Conservation (phyloP, 2,797 vertebrate genomes). For the Lepus townsendii region DNA sequence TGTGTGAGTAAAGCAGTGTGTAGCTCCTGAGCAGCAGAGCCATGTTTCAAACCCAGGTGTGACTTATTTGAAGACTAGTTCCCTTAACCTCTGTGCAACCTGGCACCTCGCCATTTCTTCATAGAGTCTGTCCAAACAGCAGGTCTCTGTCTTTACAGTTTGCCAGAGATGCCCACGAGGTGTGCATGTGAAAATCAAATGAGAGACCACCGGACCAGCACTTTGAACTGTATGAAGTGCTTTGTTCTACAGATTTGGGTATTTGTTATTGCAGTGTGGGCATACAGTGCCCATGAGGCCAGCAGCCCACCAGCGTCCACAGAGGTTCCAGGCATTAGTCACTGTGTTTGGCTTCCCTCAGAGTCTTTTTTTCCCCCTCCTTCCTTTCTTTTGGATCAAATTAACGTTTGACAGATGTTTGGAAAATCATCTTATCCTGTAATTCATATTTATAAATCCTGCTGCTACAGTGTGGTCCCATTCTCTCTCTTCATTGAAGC, state of each 20-base stretch:
- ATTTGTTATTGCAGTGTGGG: constrained; percentile 51
- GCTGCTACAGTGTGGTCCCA: constrained; percentile 79
- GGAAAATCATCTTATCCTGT: constrained; percentile 81
- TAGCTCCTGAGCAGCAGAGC: background rate
- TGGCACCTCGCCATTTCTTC: background rate
- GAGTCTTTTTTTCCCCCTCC: background rate
- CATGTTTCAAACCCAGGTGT: background rate
- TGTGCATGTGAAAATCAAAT: background rate
- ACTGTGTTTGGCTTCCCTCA: constrained; percentile 59
- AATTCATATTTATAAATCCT: constrained; percentile 84
- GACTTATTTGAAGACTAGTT: background rate
- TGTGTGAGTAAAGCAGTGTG: background rate
- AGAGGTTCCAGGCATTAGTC: constrained; percentile 57
- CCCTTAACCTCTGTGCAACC: background rate
- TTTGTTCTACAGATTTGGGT: background rate
- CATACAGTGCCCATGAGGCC: background rate
- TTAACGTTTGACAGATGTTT: constrained; percentile 83
- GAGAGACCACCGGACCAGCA: background rate
- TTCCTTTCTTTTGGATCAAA: constrained; percentile 72
- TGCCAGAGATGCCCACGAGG: background rate
- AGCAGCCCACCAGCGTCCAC: constrained; percentile 1
- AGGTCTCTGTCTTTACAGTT: constrained; percentile 11
- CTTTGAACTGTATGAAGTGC: background rate
- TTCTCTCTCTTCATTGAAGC: constrained; percentile 75
- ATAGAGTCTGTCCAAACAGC: background rate